Evolutionary conservation across 2,113 vertebrate species (phyloP), one percentile per base, ranked within the genome.

Genomic region (Grammomys dolichurus): DNA sequence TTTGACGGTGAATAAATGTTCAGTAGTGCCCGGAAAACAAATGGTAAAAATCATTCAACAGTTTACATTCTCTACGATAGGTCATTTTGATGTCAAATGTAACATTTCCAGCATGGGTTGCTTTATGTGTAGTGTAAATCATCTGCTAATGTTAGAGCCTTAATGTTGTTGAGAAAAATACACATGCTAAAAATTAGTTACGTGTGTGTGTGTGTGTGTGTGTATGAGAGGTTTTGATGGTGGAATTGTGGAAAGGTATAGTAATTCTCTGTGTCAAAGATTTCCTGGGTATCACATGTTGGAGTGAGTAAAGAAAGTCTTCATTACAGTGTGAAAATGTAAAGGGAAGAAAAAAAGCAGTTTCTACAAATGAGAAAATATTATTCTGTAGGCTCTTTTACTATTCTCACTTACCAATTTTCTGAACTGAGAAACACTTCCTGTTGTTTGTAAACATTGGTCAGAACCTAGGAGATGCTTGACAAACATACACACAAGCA

Each of bases 161-260:
- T 95, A 70, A 86, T 94, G n/a, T 96, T 43, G 65, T 33, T 31
- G 19, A 92, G 17, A 90, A 93, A 82, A 70, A 87, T 48, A 85
- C 4, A 80, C 58, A 80, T 85, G 46, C 91, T 87, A 22, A 72
- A 89, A 75, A 24, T 87, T 48, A 87, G 1, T 81, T 54, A 33
- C 16, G 0, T 76, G 6, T 48, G 16, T 72, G 14, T 72, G 14
- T 72, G 33, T 19, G 22, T 75, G 11, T 12, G 5, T 46, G 5
- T 46, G 3, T 28, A 58, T 87, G 92, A 92, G 90, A 94, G 85
- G 19, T 73, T 13, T 92, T 5, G 31, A 43, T 46, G 31, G 16
- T 63, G 7, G 60, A 24, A 24, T 7, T 72, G 4, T 72, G 10
- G 70, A 72, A 40, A 92, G 58, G 88, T n/a, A 46, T 43, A 69